These are phyloP conservation scores for Helogale parvula DNA, from an alignment of 2,113 vertebrate genomes.

Conservation along the genomic window DNA sequence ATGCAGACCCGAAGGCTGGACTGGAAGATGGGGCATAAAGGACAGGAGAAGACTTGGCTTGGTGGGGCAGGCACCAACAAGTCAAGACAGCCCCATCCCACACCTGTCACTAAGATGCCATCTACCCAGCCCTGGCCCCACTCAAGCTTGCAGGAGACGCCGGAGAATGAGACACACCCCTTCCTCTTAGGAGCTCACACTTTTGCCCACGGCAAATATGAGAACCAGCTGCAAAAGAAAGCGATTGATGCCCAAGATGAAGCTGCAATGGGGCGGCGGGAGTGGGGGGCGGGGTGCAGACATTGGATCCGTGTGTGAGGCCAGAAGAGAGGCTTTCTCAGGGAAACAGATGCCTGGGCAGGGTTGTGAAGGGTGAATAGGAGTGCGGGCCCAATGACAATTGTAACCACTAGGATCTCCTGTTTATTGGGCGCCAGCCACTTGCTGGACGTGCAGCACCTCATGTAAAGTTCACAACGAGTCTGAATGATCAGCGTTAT, in stretches of 20 bases:
- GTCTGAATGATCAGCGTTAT: not conserved
- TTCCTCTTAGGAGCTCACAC: not conserved
- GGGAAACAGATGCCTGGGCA: not conserved
- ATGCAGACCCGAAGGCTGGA: not conserved
- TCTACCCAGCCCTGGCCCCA: not conserved
- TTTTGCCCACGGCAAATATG: accelerated
- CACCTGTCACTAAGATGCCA: not conserved
- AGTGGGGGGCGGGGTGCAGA: not conserved
- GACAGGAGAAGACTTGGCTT: not conserved
- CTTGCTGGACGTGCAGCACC: not conserved
- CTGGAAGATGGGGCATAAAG: not conserved
- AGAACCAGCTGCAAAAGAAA: not conserved
- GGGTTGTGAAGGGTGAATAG: not conserved
- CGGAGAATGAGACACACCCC: accelerated
- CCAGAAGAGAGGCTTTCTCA: not conserved
- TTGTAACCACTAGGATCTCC: not conserved
- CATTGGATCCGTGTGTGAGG: no score
- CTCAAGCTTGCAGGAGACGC: accelerated
- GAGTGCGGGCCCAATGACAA: not conserved
- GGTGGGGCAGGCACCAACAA: not conserved
- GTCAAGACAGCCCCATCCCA: accelerated
- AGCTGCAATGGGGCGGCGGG: not conserved
- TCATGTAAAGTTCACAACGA: not conserved
- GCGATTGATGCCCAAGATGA: not conserved
- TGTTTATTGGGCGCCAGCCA: accelerated